Percentiles rank a stretch among this genome's conserved stretches.
Conservation (phyloP, 92 coral and sea anemone genomes). For the Meandrina meandrites region DNA sequence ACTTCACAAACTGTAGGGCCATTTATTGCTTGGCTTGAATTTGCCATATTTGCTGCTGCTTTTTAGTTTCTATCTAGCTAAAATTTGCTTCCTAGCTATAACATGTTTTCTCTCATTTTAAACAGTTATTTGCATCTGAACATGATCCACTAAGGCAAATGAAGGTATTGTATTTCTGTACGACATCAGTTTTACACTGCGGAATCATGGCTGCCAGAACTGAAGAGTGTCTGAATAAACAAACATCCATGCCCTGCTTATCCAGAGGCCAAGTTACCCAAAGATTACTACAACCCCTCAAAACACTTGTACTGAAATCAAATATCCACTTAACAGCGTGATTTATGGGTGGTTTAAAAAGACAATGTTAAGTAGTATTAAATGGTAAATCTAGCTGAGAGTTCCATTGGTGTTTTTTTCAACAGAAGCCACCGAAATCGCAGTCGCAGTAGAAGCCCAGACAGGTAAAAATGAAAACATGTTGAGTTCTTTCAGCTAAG, state of each 20-base stretch:
- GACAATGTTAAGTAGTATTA: not conserved
- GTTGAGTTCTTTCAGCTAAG: too few species aligned
- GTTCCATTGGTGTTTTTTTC: not conserved
- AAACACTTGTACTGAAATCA: not conserved
- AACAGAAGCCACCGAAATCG: conserved; percentile 32
- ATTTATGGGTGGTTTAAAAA: not conserved
- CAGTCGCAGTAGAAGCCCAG: conserved; percentile 31
- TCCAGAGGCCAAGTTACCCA: not conserved
- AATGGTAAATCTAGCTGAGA: not conserved
- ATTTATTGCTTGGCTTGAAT: not conserved
- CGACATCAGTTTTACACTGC: conserved; percentile 44
- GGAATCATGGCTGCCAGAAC: conserved; percentile 45
- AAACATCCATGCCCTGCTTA: not conserved
- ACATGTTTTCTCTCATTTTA: conserved; percentile 91
- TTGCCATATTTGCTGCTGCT: not conserved
- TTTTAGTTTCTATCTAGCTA: conserved; percentile 31
- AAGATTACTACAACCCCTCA: not conserved
- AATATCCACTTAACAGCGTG: conserved; percentile 1
- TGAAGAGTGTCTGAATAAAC: conserved; percentile 1
- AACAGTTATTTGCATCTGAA: conserved; percentile 97
- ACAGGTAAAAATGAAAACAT: conserved; percentile 7
- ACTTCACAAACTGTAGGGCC: not conserved
- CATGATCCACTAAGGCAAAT: conserved; percentile 90
- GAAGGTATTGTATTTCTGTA: conserved; percentile 87
- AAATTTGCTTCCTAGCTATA: conserved; percentile 53